Conservation (phyloP, 2,113 vertebrate genomes). For the Cranoglanis bouderius region DNA sequence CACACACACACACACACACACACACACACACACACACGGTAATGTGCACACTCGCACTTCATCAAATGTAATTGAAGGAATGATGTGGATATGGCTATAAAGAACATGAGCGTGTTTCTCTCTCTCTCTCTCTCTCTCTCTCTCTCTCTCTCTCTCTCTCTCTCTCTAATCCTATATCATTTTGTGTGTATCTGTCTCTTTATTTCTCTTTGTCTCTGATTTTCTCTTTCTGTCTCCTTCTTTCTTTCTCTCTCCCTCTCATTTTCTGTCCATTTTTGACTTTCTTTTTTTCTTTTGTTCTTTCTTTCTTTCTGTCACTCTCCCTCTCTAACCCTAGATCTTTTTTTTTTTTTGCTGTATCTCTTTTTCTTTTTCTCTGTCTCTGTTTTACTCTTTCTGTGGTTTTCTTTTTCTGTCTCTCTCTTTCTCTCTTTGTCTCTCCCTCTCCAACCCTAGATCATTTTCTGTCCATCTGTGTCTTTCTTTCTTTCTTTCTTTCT, state of each 20-base stretch:
- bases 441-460: background rate
- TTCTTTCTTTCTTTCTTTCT: background rate
- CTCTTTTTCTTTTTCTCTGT: background rate
- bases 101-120: background rate
- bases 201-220: too few species aligned
- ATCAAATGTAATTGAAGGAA: constrained; percentile 42
- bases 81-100: constrained; percentile 32
- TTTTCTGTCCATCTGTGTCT: background rate
- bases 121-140: background rate
- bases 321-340: background rate
- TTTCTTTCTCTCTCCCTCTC: background rate
- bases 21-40: constrained; percentile 26
- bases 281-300: too few species aligned
- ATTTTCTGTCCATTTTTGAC: too few species aligned
- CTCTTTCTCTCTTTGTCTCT: background rate
- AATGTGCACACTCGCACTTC: constrained; percentile 36
- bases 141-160: too few species aligned
- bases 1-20: constrained; percentile 21
- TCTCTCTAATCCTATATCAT: too few species aligned
- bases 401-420: background rate
- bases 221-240: too few species aligned
- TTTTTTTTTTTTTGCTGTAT: too few species aligned
- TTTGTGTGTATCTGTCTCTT: too few species aligned
- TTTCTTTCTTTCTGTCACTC: background rate
- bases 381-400: background rate